phyloP scores from a whole-genome alignment of 2,113 vertebrate species.

The Barnardius zonarius region DNA sequence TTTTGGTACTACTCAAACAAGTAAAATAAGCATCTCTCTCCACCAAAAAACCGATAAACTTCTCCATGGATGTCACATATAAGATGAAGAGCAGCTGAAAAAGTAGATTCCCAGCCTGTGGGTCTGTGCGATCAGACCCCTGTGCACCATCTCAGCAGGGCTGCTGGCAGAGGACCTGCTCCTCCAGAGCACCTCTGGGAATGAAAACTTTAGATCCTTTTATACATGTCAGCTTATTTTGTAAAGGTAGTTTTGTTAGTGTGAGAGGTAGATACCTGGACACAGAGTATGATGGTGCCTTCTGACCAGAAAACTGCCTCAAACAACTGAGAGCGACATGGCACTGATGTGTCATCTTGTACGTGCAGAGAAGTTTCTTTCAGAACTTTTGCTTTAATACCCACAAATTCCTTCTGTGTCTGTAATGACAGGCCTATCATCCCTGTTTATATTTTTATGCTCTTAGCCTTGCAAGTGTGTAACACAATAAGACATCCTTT shows the following conservation, averaged over 20 bases:
- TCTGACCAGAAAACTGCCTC: background rate
- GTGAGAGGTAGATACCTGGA: background rate
- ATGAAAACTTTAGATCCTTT: background rate
- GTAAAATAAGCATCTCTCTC: background rate
- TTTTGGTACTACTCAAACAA: background rate
- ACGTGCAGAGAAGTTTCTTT: background rate
- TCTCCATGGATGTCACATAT: background rate
- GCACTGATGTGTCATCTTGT: background rate
- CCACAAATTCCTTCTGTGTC: background rate
- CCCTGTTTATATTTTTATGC: constrained; percentile 24
- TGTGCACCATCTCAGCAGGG: background rate
- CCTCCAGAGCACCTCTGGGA: background rate
- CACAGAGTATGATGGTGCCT: background rate
- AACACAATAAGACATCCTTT: constrained; percentile 1
- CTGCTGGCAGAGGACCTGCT: background rate
- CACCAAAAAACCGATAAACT: background rate
- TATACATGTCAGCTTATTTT: background rate
- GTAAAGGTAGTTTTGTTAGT: background rate
- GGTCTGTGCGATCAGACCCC: background rate
- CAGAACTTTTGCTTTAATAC: background rate
- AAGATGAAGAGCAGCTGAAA: background rate
- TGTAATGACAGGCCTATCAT: background rate
- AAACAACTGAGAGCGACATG: background rate
- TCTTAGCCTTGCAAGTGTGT: constrained; percentile 26
- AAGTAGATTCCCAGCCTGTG: background rate